phyloP scores from a whole-genome alignment of 2,888 invertebrate genomes.

The Eudasyphora cyanicolor region DNA sequence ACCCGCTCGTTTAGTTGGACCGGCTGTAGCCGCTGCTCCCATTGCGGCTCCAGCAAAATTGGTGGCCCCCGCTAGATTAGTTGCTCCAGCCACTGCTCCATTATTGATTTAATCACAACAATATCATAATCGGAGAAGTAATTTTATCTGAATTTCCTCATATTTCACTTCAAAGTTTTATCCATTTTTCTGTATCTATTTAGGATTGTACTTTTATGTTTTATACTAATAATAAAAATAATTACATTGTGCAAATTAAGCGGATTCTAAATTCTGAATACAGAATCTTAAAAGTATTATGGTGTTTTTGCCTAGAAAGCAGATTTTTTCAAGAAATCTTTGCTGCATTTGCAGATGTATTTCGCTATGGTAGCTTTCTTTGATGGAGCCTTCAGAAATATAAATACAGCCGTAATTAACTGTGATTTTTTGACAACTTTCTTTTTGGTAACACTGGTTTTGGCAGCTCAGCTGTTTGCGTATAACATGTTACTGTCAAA shows the following conservation, averaged over 20 bases:
- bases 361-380: too few relatives aligned
- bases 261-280: too few relatives aligned
- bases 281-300: too few relatives aligned
- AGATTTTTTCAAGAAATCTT: too few relatives aligned
- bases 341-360: too few relatives aligned
- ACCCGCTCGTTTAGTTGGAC: conserved; percentile 66
- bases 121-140: neutral
- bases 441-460: too few relatives aligned
- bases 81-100: conserved; percentile 56
- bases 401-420: too few relatives aligned
- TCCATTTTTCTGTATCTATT: neutral
- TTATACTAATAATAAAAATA: conserved; percentile 8
- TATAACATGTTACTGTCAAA: too few relatives aligned
- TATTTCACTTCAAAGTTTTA: conserved; percentile 1
- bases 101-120: conserved; percentile 23
- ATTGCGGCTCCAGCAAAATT: conserved; percentile 58
- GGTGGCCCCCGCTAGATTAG: conserved; percentile 42
- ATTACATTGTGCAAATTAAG: conserved; percentile 8
- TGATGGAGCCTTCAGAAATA: too few relatives aligned
- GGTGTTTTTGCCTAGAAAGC: too few relatives aligned
- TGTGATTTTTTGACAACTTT: too few relatives aligned
- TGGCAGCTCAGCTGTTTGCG: too few relatives aligned
- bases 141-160: neutral
- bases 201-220: neutral
- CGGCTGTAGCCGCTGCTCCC: conserved; percentile 48